Base-by-base conservation (phyloP, 2,888 invertebrate genomes). In the Brachycybe producta region DNA sequence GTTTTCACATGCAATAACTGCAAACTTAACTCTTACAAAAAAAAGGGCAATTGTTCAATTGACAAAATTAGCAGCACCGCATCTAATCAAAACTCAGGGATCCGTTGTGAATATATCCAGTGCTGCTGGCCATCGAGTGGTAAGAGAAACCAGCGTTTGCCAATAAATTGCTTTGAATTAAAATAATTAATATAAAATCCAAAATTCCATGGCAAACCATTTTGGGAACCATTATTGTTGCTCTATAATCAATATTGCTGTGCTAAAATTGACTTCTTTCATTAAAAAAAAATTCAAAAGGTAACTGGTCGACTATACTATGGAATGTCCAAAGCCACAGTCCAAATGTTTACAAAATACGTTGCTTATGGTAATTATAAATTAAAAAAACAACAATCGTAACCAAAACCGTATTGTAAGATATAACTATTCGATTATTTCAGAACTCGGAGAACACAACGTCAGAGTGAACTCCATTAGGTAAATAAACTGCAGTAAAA, bases 1-100 rank as follows among this genome's bases (percentile, higher is more conserved):
- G n/a, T n/a, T n/a, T n/a, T n/a, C n/a, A n/a, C n/a, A n/a, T n/a
- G n/a, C n/a, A n/a, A n/a, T n/a, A n/a, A n/a, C n/a, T n/a, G n/a
- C n/a, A n/a, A n/a, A n/a, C n/a, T n/a, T n/a, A n/a, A n/a, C n/a
- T n/a, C n/a, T n/a, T n/a, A n/a, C n/a, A n/a, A n/a, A n/a, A n/a
- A n/a, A n/a, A n/a, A n/a, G n/a, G n/a, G n/a, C 50, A 2, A 21
- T 50, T 30, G 5, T 50, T 11, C 36, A 36, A 19, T 36, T 50
- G 28, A 50, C 50, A 2, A 26, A 43, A 35, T 17, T 44, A 3
- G 50, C 42, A 17, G 50, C 50, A 8, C 50, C 50, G 4, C 44
- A 50, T 34, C 36, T 50, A 11, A 35, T 35, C 5, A 50, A 50
- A 44, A 50, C 44, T 1, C 26, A 50, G 36, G 50, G 50, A 8